Conservation (phyloP, 2,888 invertebrate species). For the Melinaea menophilus region DNA sequence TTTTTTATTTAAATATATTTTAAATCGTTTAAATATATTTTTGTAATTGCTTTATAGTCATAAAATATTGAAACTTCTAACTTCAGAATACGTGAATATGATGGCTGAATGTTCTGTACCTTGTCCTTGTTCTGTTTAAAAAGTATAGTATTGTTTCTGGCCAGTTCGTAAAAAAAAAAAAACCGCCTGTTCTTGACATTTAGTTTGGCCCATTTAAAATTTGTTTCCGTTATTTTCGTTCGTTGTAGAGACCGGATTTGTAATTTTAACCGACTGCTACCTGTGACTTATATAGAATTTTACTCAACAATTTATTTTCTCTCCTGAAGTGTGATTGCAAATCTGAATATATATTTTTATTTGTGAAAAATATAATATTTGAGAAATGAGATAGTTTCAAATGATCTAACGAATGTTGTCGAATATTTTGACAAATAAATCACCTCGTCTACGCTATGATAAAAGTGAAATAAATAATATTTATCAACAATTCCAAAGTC, state of each 20-base stretch:
- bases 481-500: constrained; percentile 50
- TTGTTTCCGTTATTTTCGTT: constrained; percentile 7
- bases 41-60: no score
- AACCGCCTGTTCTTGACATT: constrained; percentile 7
- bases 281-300: not conserved
- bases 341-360: not conserved
- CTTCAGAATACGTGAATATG: not conserved
- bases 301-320: not conserved
- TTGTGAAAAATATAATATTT: not conserved
- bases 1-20: no score
- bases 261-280: not conserved
- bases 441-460: constrained; percentile 33
- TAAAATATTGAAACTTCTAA: no score
- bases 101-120: not conserved
- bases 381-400: not conserved
- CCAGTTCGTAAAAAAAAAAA: constrained; percentile 1
- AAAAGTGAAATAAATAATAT: constrained; percentile 46
- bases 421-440: constrained; percentile 31
- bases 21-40: no score
- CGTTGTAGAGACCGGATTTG: constrained; percentile 1
- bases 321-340: not conserved
- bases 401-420: constrained; percentile 52
- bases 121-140: not conserved
- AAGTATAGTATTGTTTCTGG: not conserved
- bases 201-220: constrained; percentile 3